These are phyloP conservation scores for Siniperca undulata DNA, from an alignment of 2,797 vertebrate species.

Conservation along the genomic window DNA sequence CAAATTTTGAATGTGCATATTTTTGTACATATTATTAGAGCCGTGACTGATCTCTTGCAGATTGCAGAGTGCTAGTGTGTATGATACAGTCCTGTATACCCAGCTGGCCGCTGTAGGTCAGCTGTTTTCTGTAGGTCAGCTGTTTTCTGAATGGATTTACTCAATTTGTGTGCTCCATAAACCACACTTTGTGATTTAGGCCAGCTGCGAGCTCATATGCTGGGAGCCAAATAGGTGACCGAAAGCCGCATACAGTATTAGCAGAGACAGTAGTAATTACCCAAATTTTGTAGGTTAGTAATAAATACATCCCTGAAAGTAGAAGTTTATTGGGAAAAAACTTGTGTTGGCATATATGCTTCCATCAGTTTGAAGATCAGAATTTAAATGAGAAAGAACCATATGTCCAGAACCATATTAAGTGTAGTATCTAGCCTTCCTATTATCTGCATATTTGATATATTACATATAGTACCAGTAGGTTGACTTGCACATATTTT, in stretches of 20 bases:
- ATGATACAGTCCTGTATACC: conserved; percentile 11
- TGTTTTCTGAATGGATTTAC: conserved; percentile 57
- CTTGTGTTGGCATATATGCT: neutral
- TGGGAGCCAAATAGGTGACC: conserved; percentile 38
- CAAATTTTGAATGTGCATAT: conserved; percentile 30
- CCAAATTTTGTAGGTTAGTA: neutral
- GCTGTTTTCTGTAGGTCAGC: conserved; percentile 57
- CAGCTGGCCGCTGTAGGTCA: conserved; percentile 54
- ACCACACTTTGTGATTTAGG: conserved; percentile 48
- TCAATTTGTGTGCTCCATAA: conserved; percentile 58
- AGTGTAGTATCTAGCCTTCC: neutral
- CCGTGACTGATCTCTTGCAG: conserved; percentile 34
- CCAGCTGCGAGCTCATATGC: conserved; percentile 32
- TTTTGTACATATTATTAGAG: conserved; percentile 27
- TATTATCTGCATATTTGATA: neutral
- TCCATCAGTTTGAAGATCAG: neutral
- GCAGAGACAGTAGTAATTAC: conserved; percentile 10
- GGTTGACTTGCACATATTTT: neutral
- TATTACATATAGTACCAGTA: neutral
- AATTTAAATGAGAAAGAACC: neutral
- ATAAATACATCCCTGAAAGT: neutral
- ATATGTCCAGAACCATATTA: neutral
- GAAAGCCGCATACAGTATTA: conserved; percentile 17
- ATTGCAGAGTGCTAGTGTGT: conserved; percentile 16
- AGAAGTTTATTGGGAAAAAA: neutral